Conservation (phyloP, 2,797 vertebrate genomes). For the Trichosurus vulpecula region DNA sequence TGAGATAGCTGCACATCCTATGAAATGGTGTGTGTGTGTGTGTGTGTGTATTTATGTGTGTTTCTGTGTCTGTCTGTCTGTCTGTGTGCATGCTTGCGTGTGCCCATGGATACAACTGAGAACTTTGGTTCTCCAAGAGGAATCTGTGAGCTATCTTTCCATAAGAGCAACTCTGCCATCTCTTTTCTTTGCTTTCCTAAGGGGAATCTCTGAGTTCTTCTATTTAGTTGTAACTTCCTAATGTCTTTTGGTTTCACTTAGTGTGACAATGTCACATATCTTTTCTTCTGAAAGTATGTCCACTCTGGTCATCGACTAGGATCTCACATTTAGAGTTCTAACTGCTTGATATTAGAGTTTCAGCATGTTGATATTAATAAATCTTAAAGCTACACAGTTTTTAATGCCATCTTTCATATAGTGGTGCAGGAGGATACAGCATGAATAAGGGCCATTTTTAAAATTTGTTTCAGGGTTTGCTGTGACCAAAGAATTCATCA, state of each 20-base stretch:
- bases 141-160: background rate
- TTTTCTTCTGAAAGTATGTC: background rate
- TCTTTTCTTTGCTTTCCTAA: background rate
- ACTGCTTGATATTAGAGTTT: background rate
- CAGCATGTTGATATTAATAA: background rate
- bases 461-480: background rate
- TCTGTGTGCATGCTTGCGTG: background rate
- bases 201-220: background rate
- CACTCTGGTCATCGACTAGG: background rate
- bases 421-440: background rate
- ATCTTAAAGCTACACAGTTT: background rate
- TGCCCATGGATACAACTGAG: background rate
- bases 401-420: background rate
- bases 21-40: background rate
- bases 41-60: too few species aligned
- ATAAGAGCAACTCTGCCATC: background rate
- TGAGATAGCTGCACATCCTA: background rate
- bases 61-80: too few species aligned
- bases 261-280: background rate
- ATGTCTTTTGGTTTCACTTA: background rate
- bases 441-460: background rate
- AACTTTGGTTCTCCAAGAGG: background rate
- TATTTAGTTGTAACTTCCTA: background rate
- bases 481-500: background rate
- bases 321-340: background rate